Base-by-base conservation (phyloP, 2,888 invertebrate genomes). In the Lasioglossum oenotherae region DNA sequence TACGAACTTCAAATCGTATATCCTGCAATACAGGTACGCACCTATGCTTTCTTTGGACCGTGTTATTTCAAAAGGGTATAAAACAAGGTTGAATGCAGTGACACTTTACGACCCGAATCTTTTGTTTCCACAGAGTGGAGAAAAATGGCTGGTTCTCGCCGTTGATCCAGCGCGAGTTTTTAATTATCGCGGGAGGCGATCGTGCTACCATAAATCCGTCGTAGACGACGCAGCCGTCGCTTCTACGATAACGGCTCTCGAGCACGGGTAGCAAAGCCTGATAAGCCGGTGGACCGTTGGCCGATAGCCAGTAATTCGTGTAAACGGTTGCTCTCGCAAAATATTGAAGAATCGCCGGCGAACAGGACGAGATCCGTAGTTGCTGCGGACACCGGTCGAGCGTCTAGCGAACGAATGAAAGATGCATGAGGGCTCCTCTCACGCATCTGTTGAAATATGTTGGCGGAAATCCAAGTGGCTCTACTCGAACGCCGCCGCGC, bases 371-470 rank as follows among this genome's bases (percentile, higher is more conserved):
- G 44, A 78, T 77, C 41, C 64, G 73, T 53, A 67, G 64, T 71
- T n/a, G 53, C 53, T 2, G 60, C 27, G 60, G 60, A 64, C 60
- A 64, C 16, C 6, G 60, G 60, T 64, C 60, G 60, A 31, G 27
- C 31, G 60, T 64, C 60, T 31, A 27, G 14, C 31, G 31, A 14
- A 64, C 23, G 49, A 46, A 81, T 84, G 78, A 86, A 86, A 81
- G 73, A 86, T 86, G 75, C 85, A 86, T 80, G 78, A 84, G 23
- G 4, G 67, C 46, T 86, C 72, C 80, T 73, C 80, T 81, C 78
- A 76, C 75, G 80, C 74, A 81, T 76, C 80, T 72, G 84, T 64
- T 57, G 75, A 69, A 49, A 75, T n/a, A 46, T 44, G 74, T 71
- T 86, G 78, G 78, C 60, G 74, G 38, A 78, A 72, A 72, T 75